Evolutionary conservation across 2,113 vertebrate species (phyloP).

Genomic region (Alligator mississippiensis): DNA sequence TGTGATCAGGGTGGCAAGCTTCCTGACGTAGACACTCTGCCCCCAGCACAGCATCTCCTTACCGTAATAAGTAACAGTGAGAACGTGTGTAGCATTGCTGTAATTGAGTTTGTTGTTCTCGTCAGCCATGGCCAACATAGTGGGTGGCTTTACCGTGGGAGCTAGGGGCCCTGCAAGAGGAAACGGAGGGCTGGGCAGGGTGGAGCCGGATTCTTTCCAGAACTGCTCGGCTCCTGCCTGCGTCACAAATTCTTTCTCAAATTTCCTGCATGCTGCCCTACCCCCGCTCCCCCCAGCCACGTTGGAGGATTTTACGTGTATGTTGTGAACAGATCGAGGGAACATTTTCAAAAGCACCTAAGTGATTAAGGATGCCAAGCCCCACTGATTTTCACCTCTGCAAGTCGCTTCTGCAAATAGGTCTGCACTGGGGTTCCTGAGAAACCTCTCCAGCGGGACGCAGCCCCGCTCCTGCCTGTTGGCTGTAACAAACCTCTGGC

Average conservation of each 20-base stretch:
- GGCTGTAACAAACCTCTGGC: too few relatives aligned
- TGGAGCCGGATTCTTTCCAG: neutral
- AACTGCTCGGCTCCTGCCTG: neutral
- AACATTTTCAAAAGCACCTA: neutral
- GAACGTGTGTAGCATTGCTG: constrained; percentile 65
- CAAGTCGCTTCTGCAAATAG: too few relatives aligned
- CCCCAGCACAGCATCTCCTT: neutral
- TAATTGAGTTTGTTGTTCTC: constrained; percentile 74
- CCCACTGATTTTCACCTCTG: neutral
- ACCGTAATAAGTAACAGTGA: constrained; percentile 80
- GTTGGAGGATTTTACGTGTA: neutral
- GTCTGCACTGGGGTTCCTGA: too few relatives aligned
- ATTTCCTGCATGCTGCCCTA: neutral
- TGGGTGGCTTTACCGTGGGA: neutral
- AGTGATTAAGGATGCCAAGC: neutral
- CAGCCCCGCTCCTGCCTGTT: too few relatives aligned
- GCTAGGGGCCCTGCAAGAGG: constrained; percentile 34
- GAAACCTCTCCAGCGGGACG: too few relatives aligned
- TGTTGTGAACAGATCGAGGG: neutral
- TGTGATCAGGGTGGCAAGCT: neutral
- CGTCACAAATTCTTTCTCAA: neutral
- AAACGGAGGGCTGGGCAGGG: neutral
- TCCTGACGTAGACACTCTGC: neutral
- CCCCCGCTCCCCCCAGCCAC: neutral
- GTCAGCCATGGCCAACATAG: constrained; percentile 75